These are phyloP conservation scores for Eueremaeus valkanovi DNA, from an alignment of 2,888 invertebrate genomes.

Conservation along the genomic window DNA sequence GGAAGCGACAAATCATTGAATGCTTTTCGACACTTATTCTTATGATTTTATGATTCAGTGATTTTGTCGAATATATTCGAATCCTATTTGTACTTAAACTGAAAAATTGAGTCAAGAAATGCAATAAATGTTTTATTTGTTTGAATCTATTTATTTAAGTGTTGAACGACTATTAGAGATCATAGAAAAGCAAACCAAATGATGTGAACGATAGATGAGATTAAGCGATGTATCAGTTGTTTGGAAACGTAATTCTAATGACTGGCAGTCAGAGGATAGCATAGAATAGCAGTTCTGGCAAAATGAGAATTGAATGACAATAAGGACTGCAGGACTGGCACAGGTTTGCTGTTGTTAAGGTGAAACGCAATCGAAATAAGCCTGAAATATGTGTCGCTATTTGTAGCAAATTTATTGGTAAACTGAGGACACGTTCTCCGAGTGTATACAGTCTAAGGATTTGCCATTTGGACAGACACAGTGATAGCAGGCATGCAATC, in stretches of 20 bases:
- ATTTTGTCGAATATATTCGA: not conserved
- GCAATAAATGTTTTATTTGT: not conserved
- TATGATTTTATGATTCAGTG: not conserved
- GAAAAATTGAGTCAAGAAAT: not conserved
- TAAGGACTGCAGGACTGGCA: not conserved
- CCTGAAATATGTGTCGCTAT: constrained; percentile 25
- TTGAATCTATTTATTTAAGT: constrained; percentile 15
- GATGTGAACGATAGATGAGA: not conserved
- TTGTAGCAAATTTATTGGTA: constrained; percentile 5
- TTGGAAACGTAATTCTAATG: constrained; percentile 5
- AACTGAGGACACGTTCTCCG: constrained; percentile 1
- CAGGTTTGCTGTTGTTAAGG: not conserved
- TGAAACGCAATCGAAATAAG: not conserved
- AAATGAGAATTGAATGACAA: constrained; percentile 3
- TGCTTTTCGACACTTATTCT: not conserved
- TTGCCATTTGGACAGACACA: not conserved
- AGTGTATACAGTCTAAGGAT: not conserved
- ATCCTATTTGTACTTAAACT: not conserved
- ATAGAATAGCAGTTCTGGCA: not conserved
- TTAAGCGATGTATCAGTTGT: not conserved
- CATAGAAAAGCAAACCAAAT: not conserved
- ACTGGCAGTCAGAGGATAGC: not conserved
- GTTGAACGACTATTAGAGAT: constrained; percentile 9
- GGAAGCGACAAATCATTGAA: not conserved
- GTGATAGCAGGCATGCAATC: not conserved